phyloP scores from a whole-genome alignment of 2,797 vertebrate genomes.

The Eupleurogrammus muticus region DNA sequence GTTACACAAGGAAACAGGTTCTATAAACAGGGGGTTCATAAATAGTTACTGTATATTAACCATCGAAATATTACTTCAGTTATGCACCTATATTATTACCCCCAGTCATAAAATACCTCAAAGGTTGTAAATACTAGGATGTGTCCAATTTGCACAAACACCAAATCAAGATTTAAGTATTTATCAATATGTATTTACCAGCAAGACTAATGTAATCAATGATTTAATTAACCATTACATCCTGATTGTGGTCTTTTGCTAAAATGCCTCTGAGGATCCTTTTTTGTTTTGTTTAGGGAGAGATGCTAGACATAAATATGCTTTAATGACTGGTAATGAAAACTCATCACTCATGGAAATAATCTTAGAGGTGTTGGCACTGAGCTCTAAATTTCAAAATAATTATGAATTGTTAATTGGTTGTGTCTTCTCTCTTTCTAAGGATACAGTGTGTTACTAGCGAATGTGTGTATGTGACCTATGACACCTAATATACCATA shows the following conservation, averaged over 20 bases:
- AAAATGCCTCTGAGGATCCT: background rate
- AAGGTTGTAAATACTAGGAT: background rate
- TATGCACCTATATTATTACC: background rate
- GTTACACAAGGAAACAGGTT: background rate
- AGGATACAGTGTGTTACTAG: too few relatives aligned
- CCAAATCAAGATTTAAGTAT: constrained; percentile 22
- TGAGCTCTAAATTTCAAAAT: constrained; percentile 16
- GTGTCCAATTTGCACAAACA: constrained; percentile 5
- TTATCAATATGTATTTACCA: constrained; percentile 38
- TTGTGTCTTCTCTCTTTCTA: constrained; percentile 5
- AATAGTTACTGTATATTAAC: background rate
- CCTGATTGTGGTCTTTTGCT: constrained; percentile 28
- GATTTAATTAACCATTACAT: constrained; percentile 39
- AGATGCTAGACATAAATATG: constrained; percentile 31
- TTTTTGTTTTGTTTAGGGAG: constrained; percentile 2
- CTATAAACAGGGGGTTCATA: background rate
- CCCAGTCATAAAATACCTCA: background rate
- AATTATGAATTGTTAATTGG: constrained; percentile 13
- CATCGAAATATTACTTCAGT: background rate
- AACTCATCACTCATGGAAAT: constrained; percentile 14
- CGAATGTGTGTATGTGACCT: too few relatives aligned
- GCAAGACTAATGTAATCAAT: constrained; percentile 36
- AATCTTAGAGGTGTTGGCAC: constrained; percentile 29
- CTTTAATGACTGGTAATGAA: constrained; percentile 29
- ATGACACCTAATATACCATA: too few relatives aligned